A percentile compares a stretch with the other conserved stretches of the same genome.
These are phyloP conservation scores for Apeltes quadracus DNA, from an alignment of 2,113 vertebrate genomes.

Conservation along the genomic window DNA sequence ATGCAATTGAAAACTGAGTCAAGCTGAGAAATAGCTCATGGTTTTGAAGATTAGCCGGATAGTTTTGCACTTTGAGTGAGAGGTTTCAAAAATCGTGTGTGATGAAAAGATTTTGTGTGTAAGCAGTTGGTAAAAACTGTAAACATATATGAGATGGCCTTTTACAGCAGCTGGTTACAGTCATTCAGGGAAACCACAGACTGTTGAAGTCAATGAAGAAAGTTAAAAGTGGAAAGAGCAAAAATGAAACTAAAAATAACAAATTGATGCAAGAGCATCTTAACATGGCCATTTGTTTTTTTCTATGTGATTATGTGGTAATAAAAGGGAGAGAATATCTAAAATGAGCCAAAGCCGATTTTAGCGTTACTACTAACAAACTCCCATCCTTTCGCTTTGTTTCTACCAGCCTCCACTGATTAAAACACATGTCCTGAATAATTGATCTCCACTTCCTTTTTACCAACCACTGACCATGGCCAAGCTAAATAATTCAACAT, in stretches of 20 bases:
- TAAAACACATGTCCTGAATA: conserved; percentile 48
- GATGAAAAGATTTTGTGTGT: too few species aligned
- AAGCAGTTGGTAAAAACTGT: too few species aligned
- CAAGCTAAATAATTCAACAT: conserved; percentile 61
- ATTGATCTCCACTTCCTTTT: conserved; percentile 24
- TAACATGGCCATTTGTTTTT: conserved; percentile 9
- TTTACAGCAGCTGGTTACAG: conserved; percentile 33
- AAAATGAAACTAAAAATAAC: conserved; percentile 34
- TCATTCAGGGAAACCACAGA: conserved; percentile 43
- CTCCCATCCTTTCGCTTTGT: neutral
- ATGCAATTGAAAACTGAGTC: too few species aligned
- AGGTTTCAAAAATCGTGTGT: too few species aligned
- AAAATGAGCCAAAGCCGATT: conserved; percentile 6
- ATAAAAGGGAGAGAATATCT: conserved; percentile 7
- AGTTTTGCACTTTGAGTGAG: too few species aligned
- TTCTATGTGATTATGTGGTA: neutral
- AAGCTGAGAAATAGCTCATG: too few species aligned
- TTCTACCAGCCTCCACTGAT: conserved; percentile 26
- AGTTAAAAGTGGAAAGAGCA: conserved; percentile 31
- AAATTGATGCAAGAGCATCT: conserved; percentile 30
- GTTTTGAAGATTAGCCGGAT: too few species aligned
- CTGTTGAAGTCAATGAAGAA: conserved; percentile 45
- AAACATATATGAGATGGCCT: neutral
- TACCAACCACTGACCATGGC: conserved; percentile 30
- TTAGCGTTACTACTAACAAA: conserved; percentile 22